A percentile compares a stretch with the other conserved stretches of the same genome.
Evolutionary conservation across 2,888 invertebrate species (phyloP).

Genomic region (Drosophila anomalata): DNA sequence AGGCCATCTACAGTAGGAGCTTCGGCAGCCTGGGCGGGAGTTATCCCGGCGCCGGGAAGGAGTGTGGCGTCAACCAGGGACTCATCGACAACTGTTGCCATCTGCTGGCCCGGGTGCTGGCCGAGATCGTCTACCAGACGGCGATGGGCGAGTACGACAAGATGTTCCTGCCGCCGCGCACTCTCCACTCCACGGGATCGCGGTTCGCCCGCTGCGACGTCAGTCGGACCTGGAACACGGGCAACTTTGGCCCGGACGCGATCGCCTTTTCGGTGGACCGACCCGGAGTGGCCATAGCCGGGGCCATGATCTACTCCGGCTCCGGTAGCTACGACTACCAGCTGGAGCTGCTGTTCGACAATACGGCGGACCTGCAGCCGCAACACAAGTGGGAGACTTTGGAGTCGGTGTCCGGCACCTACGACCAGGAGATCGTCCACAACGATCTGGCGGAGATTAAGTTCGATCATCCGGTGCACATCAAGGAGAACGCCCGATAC

Average conservation of each 20-base stretch:
- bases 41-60: slow-evolving; percentile 80
- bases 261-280: slow-evolving; percentile 97
- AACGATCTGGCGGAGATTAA: slow-evolving; percentile 95
- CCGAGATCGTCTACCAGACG: slow-evolving; percentile 93
- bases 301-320: slow-evolving; percentile 95
- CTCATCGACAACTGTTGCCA: slow-evolving; percentile 89
- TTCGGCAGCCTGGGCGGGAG: slow-evolving; percentile 80
- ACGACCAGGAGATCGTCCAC: slow-evolving; percentile 92
- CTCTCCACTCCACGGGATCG: slow-evolving; percentile 93
- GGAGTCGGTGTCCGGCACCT: slow-evolving; percentile 92
- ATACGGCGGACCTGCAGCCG: slow-evolving; percentile 85
- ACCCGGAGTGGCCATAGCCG: slow-evolving; percentile 94
- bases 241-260: slow-evolving; percentile 98
- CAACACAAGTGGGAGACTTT: slow-evolving; percentile 94
- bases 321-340: slow-evolving; percentile 95
- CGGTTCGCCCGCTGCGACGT: slow-evolving; percentile 96
- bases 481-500: slow-evolving; percentile 95
- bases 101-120: slow-evolving; percentile 91
- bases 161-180: slow-evolving; percentile 86
- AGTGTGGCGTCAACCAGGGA: slow-evolving; percentile 84
- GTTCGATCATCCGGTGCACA: slow-evolving; percentile 93
- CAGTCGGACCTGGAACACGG: slow-evolving; percentile 97
- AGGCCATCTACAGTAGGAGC: slow-evolving; percentile 82
- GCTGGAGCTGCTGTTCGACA: slow-evolving; percentile 93
- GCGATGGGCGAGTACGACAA: slow-evolving; percentile 87